Percentiles rank a stretch among this genome's conserved stretches.
Evolutionary conservation across 2,113 vertebrate genomes (phyloP).

Genomic region (Cyprinodon tularosa): DNA sequence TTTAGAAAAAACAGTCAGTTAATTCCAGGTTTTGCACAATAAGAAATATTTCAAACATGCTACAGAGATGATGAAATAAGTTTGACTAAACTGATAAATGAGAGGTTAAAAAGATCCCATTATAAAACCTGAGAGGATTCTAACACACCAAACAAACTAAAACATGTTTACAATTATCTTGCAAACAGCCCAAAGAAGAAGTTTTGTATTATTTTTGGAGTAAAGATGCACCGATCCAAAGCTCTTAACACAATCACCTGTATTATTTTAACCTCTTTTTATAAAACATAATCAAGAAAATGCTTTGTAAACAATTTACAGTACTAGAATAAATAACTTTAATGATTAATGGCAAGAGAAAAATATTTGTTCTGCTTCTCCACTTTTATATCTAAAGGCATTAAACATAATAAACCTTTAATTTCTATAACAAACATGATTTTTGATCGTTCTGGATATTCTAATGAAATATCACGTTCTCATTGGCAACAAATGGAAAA

Average conservation of each 20-base stretch:
- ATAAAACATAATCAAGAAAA: neutral
- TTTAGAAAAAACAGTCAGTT: neutral
- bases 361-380: neutral
- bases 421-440: too few relatives aligned
- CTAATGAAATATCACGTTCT: too few relatives aligned
- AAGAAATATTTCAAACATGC: neutral
- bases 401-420: too few relatives aligned
- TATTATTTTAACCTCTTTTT: neutral
- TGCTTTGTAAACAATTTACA: neutral
- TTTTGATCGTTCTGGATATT: too few relatives aligned
- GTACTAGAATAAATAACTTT: neutral
- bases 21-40: neutral
- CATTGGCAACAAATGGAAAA: too few relatives aligned
- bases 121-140: neutral
- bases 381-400: neutral
- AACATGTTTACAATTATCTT: constrained; percentile 34
- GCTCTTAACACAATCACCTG: neutral
- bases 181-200: constrained; percentile 33
- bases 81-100: constrained; percentile 12
- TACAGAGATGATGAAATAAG: constrained; percentile 24
- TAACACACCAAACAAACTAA: constrained; percentile 29
- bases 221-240: constrained; percentile 3
- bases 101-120: constrained; percentile 10
- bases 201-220: constrained; percentile 17
- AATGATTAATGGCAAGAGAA: neutral